Evolutionary conservation across 2,113 vertebrate genomes (phyloP), one percentile per base, ranked within the genome.

Genomic region (Bujurquina vittata): DNA sequence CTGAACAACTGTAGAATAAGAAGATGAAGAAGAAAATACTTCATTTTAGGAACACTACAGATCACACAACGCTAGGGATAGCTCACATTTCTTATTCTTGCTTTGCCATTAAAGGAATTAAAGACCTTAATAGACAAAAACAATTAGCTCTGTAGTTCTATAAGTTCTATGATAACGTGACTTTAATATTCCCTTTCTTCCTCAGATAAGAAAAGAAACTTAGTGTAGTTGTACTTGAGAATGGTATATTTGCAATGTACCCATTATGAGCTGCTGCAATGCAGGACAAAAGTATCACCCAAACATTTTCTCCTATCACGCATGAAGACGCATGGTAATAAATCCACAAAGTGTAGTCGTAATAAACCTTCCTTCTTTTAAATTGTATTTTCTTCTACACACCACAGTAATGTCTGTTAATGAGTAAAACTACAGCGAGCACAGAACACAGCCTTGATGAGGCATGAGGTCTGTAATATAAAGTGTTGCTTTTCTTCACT

Each of bases 1-100:
- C 89, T 99, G 98, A 86, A 99, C 98, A 88, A 99, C 98, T 99
- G 95, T 75, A 15, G 52, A 59, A 37, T 5, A 62, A 85, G 93
- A 40, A 94, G 31, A 80, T 10, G 75, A 12, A 73, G 1, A 72
- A 20, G 57, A 65, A 40, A 2, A 22, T 0, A 46, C 7, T 75
- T 46, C 18, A 31, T n/a, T 78, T 62, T 20, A n/a, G 18, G 59
- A 52, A 58, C 26, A 52, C 29, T 55, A 3, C 10, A 40, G 29
- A 54, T 60, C 29, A 56, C 14, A 57, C 4, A 4, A 57, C 11
- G 29, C 23, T 20, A 58, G 10, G 7, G 49, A 54, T 26, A 54
- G 49, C 18, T 54, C 18, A 20, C 49, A 54, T 9, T 26, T 52
- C 1, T 52, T 69, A 72, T 57, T 55, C 46, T 78, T 63, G 33